Percentiles rank a stretch among this genome's conserved stretches.
These are phyloP conservation scores for Cynopterus sphinx DNA, from an alignment of 2,797 vertebrate species.

Conservation along the genomic window DNA sequence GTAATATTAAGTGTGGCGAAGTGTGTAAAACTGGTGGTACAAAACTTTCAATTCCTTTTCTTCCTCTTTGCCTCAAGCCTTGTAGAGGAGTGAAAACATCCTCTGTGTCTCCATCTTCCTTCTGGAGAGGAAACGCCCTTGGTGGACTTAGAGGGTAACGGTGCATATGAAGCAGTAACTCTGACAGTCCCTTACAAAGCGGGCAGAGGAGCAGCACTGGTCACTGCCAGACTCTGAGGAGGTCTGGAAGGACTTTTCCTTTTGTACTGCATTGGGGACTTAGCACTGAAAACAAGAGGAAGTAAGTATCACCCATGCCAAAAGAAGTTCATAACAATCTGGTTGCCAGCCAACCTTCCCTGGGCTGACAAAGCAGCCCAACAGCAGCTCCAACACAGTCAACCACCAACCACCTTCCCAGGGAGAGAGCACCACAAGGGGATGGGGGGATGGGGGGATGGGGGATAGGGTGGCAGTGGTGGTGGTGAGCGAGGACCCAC, in stretches of 20 bases:
- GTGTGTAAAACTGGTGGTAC: neutral
- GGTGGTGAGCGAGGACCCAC: neutral
- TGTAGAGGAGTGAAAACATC: neutral
- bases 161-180: neutral
- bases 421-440: fast-evolving
- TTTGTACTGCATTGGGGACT: neutral
- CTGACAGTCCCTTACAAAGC: neutral
- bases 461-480: no score
- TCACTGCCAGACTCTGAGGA: no score
- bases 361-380: no score
- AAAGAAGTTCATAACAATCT: neutral
- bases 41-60: neutral
- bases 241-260: neutral
- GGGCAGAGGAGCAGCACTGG: neutral
- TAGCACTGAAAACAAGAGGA: neutral
- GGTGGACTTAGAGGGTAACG: neutral
- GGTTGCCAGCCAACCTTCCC: no score
- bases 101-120: neutral
- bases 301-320: no score
- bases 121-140: neutral
- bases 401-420: neutral
- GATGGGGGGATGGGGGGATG: no score
- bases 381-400: neutral
- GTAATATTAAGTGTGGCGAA: neutral
- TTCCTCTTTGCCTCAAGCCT: neutral